Evolutionary conservation across 2,888 invertebrate genomes (phyloP), one percentile per base, ranked within the genome.

Genomic region (Athrips mouffetella): DNA sequence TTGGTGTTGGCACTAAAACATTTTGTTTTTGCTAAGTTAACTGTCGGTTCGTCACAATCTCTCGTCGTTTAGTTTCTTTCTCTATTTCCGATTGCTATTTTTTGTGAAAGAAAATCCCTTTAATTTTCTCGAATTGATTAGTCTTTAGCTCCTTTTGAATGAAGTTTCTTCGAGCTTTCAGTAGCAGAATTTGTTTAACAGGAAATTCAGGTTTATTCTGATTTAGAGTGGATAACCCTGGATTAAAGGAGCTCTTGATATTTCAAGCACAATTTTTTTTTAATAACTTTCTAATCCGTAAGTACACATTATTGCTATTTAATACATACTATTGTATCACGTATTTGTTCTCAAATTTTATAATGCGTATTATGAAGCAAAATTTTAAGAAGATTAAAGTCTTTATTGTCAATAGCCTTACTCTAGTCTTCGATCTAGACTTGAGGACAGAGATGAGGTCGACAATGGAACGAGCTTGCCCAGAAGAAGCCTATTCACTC

Each of bases 11-110:
- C 61, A 64, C 60, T 61, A 57, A 62, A 65, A 63, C 61, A 56
- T 64, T 64, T 53, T 55, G 58, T 67, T 73, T 72, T 72, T 68
- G 57, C 63, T 55, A 53, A 55, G 47, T 60, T 47, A 60, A 52
- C 56, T 58, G 62, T 59, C 54, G 52, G 46, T 56, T 52, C 58
- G 55, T 59, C 58, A 60, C 53, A 39, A 52, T 54, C 61, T 57
- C 48, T 54, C 51, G 37, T 46, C 5, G 39, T 49, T 42, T 33
- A 41, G 45, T 54, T 48, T 52, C 25, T 54, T 46, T 52, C 15
- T 25, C 25, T 29, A 30, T 41, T 48, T 48, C 48, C 48, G 27
- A 13, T 48, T 42, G 37, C 10, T 30, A 10, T 44, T 46, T 44
- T 47, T 44, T 47, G 18, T 46, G 13, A 27, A 13, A 20, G 6